These are phyloP conservation scores for Andrena bicolor DNA, from an alignment of 2,888 invertebrate genomes.

Conservation along the genomic window DNA sequence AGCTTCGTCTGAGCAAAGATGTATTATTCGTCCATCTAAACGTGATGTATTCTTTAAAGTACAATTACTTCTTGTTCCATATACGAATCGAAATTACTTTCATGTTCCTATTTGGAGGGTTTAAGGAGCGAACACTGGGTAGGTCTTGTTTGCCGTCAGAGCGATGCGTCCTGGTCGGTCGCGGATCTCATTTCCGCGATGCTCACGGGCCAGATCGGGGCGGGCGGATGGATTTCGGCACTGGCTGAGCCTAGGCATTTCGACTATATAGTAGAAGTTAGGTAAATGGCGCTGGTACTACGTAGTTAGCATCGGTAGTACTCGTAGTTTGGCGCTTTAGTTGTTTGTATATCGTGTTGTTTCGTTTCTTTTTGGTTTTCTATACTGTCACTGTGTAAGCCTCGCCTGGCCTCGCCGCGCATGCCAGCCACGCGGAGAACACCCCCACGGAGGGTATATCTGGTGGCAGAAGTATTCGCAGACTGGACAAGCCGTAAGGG, in stretches of 20 bases:
- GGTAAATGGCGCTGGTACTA: conserved; percentile 81
- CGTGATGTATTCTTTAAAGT: conserved; percentile 70
- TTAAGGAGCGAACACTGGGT: conserved; percentile 52
- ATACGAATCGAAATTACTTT: conserved; percentile 68
- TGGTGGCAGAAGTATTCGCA: too few relatives aligned
- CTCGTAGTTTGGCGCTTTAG: conserved; percentile 82
- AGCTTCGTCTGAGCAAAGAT: conserved; percentile 49
- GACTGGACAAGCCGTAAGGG: too few relatives aligned
- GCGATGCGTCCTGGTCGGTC: conserved; percentile 66
- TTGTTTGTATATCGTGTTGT: conserved; percentile 83
- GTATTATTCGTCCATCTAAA: conserved; percentile 68
- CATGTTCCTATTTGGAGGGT: conserved; percentile 69
- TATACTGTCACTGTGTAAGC: conserved; percentile 77
- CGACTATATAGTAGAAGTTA: conserved; percentile 69
- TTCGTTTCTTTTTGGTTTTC: conserved; percentile 74
- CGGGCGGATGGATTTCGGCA: conserved; percentile 49
- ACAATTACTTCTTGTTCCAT: conserved; percentile 70
- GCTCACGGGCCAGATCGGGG: conserved; percentile 53
- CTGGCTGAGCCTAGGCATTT: conserved; percentile 78
- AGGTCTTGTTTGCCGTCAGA: conserved; percentile 57
- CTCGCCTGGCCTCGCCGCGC: conserved; percentile 59
- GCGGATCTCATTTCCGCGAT: conserved; percentile 67
- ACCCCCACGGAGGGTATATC: background rate
- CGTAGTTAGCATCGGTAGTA: conserved; percentile 76
- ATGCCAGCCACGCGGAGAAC: conserved; percentile 2